Percentiles rank a stretch among this genome's conserved stretches.
phyloP scores from a whole-genome alignment of 2,888 invertebrate genomes.

The Ypsolopha sequella region DNA sequence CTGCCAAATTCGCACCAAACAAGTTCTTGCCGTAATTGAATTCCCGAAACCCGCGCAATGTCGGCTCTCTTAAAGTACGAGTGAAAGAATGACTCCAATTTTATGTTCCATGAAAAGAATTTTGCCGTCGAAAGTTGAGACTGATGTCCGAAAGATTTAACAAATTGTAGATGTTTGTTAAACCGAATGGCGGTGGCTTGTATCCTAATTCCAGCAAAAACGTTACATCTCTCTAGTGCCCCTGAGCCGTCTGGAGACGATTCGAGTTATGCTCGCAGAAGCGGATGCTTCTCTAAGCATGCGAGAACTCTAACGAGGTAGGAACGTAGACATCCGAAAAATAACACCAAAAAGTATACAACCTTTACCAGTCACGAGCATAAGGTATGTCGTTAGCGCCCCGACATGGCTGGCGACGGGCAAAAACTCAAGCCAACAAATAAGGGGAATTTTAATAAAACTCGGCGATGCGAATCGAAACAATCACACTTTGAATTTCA shows the following conservation, averaged over 20 bases:
- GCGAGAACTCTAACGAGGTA: constrained; percentile 35
- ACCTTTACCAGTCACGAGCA: constrained; percentile 10
- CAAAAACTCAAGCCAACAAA: constrained; percentile 29
- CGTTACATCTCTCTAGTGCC: constrained; percentile 36
- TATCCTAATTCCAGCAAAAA: constrained; percentile 30
- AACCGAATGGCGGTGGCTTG: constrained; percentile 5
- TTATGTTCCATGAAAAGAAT: not conserved
- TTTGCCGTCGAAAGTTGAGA: too few species aligned
- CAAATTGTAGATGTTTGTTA: constrained; percentile 14
- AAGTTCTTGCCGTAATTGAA: constrained; percentile 36
- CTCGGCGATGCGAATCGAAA: constrained; percentile 40
- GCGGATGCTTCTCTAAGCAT: constrained; percentile 6
- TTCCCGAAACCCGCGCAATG: constrained; percentile 21
- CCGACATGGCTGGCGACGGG: constrained; percentile 15
- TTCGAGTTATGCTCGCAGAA: constrained; percentile 22
- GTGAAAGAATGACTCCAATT: constrained; percentile 16
- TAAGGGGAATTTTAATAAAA: constrained; percentile 53
- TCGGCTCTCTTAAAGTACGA: not conserved
- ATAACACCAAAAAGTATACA: constrained; percentile 21
- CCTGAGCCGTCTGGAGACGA: constrained; percentile 37
- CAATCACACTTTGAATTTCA: constrained; percentile 40
- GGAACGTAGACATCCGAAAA: constrained; percentile 23
- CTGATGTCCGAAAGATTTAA: constrained; percentile 9
- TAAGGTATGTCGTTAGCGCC: constrained; percentile 23
- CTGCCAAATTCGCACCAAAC: constrained; percentile 20